These are phyloP conservation scores for Platyscapa corneri DNA, from an alignment of 1,140 invertebrate genomes.

Conservation along the genomic window DNA sequence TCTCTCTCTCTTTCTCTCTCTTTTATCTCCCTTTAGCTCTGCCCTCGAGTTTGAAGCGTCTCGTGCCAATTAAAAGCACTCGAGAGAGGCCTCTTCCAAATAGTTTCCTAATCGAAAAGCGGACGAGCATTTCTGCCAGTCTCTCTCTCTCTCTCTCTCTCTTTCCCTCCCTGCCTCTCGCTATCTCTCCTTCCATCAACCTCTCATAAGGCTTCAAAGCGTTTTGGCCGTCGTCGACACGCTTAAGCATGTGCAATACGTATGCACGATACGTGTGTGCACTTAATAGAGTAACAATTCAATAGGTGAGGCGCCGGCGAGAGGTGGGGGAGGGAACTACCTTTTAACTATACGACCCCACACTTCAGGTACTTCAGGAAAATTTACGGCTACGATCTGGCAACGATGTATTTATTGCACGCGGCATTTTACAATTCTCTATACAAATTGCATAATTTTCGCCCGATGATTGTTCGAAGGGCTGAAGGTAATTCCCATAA, in stretches of 20 bases:
- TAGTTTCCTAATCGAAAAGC: slow-evolving; percentile 50
- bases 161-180: not conserved
- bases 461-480: not conserved
- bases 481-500: not conserved
- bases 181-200: not conserved
- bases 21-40: not conserved
- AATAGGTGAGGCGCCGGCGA: not conserved
- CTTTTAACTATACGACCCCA: not conserved
- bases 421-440: not conserved
- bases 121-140: slow-evolving; percentile 12
- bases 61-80: slow-evolving; percentile 51
- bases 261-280: not conserved
- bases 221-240: not conserved
- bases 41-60: slow-evolving; percentile 19
- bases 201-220: not conserved
- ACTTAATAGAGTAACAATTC: slow-evolving; percentile 36
- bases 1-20: not conserved
- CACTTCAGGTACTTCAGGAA: not conserved
- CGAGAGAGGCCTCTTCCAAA: slow-evolving; percentile 23
- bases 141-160: not conserved
- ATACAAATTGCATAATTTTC: not conserved
- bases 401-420: slow-evolving; percentile 25
- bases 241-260: not conserved
- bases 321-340: not conserved
- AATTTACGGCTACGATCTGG: not conserved